Evolutionary conservation across 2,113 vertebrate species (phyloP).

Genomic region (Morphnarchus princeps): DNA sequence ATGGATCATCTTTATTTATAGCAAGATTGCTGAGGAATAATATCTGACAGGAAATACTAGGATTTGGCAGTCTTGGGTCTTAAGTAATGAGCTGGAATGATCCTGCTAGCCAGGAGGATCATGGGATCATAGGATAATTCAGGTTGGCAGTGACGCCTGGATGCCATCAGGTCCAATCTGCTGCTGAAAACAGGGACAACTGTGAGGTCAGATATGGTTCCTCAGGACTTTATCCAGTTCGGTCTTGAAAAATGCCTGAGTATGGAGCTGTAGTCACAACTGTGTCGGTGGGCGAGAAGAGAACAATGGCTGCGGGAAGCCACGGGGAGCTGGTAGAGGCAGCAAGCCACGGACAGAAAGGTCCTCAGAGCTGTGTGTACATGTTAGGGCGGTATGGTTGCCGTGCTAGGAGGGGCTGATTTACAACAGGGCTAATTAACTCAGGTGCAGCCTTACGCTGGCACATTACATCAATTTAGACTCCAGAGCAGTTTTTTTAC

Average conservation of each 20-base stretch:
- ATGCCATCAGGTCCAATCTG: background rate
- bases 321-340: too few species aligned
- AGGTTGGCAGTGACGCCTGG: background rate
- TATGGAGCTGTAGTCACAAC: background rate
- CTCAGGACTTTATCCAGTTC: background rate
- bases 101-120: background rate
- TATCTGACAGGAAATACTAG: background rate
- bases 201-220: background rate
- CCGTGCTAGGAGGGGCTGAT: background rate
- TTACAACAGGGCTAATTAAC: background rate
- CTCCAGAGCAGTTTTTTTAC: background rate
- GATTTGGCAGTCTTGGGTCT: background rate
- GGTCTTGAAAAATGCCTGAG: background rate
- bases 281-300: too few species aligned
- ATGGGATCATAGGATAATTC: background rate
- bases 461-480: fast-evolving
- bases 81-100: background rate
- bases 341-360: too few species aligned
- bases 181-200: background rate
- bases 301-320: too few species aligned
- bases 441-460: background rate
- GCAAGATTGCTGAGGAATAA: background rate
- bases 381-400: fast-evolving
- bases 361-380: fast-evolving
- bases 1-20: background rate